Evolutionary conservation across 2,113 vertebrate genomes (phyloP).

Genomic region (Gnathonemus echidnorhynchus): DNA sequence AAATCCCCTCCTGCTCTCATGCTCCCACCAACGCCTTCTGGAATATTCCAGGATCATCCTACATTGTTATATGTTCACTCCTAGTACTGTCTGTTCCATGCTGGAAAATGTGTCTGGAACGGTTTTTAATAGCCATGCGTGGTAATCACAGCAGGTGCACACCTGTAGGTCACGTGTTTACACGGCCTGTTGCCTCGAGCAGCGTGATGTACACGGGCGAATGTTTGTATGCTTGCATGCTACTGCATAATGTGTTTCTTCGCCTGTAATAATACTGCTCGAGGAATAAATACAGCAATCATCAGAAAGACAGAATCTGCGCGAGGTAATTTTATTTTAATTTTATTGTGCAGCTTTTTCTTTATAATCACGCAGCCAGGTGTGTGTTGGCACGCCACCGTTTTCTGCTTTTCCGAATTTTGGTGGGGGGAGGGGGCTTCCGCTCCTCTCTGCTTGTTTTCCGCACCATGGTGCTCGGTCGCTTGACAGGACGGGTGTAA

Average conservation of each 20-base stretch:
- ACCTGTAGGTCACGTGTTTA: not conserved
- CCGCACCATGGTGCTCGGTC: not conserved
- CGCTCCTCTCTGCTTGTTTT: not conserved
- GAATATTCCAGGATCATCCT: not conserved
- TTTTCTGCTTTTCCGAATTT: not conserved
- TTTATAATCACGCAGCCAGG: not conserved
- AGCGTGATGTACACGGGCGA: not conserved
- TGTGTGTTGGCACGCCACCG: slow-evolving; percentile 40
- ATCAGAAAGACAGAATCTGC: not conserved
- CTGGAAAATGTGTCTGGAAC: not conserved
- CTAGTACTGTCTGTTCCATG: not conserved
- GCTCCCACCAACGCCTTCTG: not conserved
- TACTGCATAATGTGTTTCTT: not conserved
- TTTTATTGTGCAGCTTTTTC: not conserved
- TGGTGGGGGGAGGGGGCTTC: not conserved
- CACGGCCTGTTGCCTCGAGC: not conserved
- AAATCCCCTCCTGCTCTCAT: not conserved
- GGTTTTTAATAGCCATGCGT: not conserved
- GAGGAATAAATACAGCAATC: not conserved
- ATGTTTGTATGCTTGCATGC: not conserved
- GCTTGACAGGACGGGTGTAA: not conserved
- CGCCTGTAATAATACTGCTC: not conserved
- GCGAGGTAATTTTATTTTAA: not conserved
- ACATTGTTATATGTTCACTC: not conserved
- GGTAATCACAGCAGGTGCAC: not conserved